A percentile compares a stretch with the other conserved stretches of the same genome.
phyloP scores from a whole-genome alignment of 2,113 vertebrate genomes.

The Todiramphus chloris region DNA sequence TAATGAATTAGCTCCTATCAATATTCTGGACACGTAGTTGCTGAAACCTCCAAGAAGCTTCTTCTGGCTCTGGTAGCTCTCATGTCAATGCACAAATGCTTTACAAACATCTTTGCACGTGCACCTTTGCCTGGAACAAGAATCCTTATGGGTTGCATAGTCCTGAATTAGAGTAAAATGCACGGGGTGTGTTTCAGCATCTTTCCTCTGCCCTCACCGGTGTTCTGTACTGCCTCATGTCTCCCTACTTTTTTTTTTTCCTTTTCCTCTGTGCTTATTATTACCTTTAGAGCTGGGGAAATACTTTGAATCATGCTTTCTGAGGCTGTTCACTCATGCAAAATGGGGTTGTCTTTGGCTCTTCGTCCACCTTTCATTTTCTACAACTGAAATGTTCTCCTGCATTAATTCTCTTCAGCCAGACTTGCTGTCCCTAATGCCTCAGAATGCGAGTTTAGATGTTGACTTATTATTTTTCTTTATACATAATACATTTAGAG shows the following conservation, averaged over 20 bases:
- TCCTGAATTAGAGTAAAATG: background rate
- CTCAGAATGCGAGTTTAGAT: background rate
- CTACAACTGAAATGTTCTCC: background rate
- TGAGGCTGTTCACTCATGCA: background rate
- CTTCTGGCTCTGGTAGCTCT: background rate
- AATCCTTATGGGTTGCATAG: background rate
- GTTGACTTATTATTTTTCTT: background rate
- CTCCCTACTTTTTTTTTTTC: background rate
- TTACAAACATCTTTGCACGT: background rate
- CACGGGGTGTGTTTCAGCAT: fast-evolving
- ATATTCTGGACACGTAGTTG: background rate
- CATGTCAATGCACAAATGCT: background rate
- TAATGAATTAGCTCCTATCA: background rate
- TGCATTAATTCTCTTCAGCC: background rate
- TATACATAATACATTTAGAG: background rate
- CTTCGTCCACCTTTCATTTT: background rate
- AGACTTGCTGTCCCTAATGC: background rate
- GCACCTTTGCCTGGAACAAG: background rate
- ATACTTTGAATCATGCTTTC: background rate
- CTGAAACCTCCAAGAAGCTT: background rate
- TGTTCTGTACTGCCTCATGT: background rate
- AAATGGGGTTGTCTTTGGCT: background rate
- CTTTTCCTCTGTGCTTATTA: background rate
- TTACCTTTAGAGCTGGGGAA: background rate
- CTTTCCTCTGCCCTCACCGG: background rate